These are phyloP conservation scores for Chaetogeoica ovagalla DNA, from an alignment of 2,888 invertebrate species.

Conservation along the genomic window DNA sequence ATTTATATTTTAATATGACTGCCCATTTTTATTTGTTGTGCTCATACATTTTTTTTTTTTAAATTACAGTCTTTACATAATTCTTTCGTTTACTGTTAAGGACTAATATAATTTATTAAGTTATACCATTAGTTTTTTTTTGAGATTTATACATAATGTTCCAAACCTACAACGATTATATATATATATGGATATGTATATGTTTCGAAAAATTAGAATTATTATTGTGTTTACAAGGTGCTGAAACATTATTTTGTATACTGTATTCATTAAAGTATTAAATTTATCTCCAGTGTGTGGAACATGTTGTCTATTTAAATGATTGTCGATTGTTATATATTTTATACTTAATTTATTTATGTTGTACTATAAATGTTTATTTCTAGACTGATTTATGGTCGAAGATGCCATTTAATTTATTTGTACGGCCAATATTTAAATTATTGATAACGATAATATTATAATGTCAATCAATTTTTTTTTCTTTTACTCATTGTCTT, in stretches of 20 bases:
- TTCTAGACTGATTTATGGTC: constrained; percentile 51
- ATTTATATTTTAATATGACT: constrained; percentile 13
- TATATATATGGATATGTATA: not conserved
- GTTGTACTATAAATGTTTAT: constrained; percentile 51
- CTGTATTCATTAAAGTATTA: constrained; percentile 36
- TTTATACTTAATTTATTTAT: constrained; percentile 52
- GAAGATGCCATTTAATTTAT: constrained; percentile 39
- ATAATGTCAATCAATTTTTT: constrained; percentile 25
- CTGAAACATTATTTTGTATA: constrained; percentile 43
- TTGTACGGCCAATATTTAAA: constrained; percentile 32
- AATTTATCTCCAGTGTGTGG: not conserved
- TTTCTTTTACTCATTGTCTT: constrained; percentile 25
- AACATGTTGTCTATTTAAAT: constrained; percentile 29
- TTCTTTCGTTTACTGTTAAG: constrained; percentile 23
- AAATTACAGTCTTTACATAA: constrained; percentile 21
- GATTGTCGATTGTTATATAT: constrained; percentile 46
- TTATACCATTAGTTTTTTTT: constrained; percentile 23
- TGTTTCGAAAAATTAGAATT: constrained; percentile 8
- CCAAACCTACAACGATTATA: not conserved
- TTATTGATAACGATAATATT: constrained; percentile 31
- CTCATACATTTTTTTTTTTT: constrained; percentile 13
- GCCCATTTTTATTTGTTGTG: constrained; percentile 33
- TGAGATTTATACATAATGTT: constrained; percentile 17
- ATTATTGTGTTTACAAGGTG: constrained; percentile 33
- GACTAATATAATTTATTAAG: constrained; percentile 42